Conservation (phyloP, 2,113 vertebrate species). For the Ovis aries region ARS-UI_Ramb_v3.0 NC_056072.1:41868001-41868500, state of each 20-base stretch:
- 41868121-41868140: not conserved
- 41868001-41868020: not conserved
- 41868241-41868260: not conserved
- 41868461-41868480: slow-evolving; percentile 30
- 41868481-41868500: slow-evolving; percentile 35
- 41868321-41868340: not conserved
- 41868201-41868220: not conserved
- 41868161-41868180: not conserved
- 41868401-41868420: not conserved
- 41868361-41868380: not conserved
- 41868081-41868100: not conserved
- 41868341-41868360: not conserved
- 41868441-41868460: not conserved
- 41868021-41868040: not conserved
- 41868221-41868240: not conserved
- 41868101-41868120: not conserved
- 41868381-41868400: slow-evolving; percentile 13
- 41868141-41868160: not conserved
- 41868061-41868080: not conserved
- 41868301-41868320: not conserved
- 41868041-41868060: not conserved
- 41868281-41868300: not conserved
- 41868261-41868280: not conserved
- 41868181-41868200: not conserved
- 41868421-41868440: not conserved